Conservation (phyloP, 23 tunicate species). For the Phallusia fumigata region DNA sequence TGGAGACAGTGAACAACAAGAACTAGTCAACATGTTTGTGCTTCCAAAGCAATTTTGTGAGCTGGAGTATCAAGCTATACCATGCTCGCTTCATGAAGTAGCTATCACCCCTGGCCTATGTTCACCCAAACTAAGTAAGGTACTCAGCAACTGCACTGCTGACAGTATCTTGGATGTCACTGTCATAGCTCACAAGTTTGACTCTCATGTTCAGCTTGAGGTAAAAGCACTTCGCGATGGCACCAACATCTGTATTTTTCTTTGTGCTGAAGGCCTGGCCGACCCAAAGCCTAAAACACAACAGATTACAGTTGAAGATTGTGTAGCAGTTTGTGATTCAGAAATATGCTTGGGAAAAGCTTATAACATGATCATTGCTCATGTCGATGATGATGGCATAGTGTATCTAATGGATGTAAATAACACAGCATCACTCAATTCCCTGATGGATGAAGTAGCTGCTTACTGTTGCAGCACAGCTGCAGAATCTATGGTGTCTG, state of each 20-base stretch:
- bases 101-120: background rate
- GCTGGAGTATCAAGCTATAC: conserved; percentile 45
- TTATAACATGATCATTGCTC: conserved; percentile 16
- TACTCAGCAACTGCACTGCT: background rate
- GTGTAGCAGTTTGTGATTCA: background rate
- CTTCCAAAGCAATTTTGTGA: conserved; percentile 34
- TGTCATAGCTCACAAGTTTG: conserved; percentile 15
- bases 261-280: conserved; percentile 25
- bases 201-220: background rate
- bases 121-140: background rate
- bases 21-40: conserved; percentile 10
- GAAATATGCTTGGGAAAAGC: conserved; percentile 24
- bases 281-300: background rate
- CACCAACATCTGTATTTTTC: background rate
- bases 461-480: conserved; percentile 14
- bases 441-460: conserved; percentile 29
- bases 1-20: conserved; percentile 56
- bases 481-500: background rate
- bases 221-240: background rate
- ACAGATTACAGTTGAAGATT: background rate
- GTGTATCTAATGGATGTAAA: conserved; percentile 21
- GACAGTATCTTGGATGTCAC: background rate
- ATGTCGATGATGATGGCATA: conserved; percentile 40
- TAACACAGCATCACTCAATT: conserved; percentile 12
- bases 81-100: conserved; percentile 33